phyloP scores from a whole-genome alignment of 2,888 invertebrate species.

The Creontiades dilutus region DNA sequence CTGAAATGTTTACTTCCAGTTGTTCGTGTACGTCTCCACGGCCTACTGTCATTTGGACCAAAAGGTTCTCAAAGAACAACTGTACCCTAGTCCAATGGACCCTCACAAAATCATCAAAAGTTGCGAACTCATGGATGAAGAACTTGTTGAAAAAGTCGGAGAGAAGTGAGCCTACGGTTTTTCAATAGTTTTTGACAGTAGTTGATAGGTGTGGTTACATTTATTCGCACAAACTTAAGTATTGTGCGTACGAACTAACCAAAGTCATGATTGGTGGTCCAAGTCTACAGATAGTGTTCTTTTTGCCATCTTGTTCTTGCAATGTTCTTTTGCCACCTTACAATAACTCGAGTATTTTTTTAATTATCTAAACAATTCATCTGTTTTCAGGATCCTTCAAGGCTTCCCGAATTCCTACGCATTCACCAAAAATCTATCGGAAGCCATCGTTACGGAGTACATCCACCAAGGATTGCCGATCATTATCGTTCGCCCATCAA shows the following conservation, averaged over 20 bases:
- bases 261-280: too few species aligned
- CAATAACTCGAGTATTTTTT: too few species aligned
- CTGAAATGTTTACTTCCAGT: constrained; percentile 80
- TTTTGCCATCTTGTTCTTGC: too few species aligned
- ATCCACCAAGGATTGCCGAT: constrained; percentile 86
- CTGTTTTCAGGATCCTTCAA: constrained; percentile 83
- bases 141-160: constrained; percentile 82
- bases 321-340: too few species aligned
- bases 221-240: too few species aligned
- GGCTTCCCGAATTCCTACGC: constrained; percentile 95
- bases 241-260: too few species aligned
- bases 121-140: constrained; percentile 85
- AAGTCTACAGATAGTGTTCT: too few species aligned
- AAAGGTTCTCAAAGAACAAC: constrained; percentile 86
- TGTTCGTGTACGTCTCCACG: constrained; percentile 93
- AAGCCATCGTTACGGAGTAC: constrained; percentile 89
- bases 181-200: too few species aligned
- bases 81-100: constrained; percentile 86
- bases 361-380: background rate
- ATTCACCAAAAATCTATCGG: constrained; percentile 94
- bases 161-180: constrained; percentile 80
- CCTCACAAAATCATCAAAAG: constrained; percentile 81
- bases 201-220: too few species aligned
- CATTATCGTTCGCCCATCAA: constrained; percentile 91
- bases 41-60: constrained; percentile 95